Evolutionary conservation across 2,888 invertebrate species (phyloP).

Genomic region (Ditula angustiorana): DNA sequence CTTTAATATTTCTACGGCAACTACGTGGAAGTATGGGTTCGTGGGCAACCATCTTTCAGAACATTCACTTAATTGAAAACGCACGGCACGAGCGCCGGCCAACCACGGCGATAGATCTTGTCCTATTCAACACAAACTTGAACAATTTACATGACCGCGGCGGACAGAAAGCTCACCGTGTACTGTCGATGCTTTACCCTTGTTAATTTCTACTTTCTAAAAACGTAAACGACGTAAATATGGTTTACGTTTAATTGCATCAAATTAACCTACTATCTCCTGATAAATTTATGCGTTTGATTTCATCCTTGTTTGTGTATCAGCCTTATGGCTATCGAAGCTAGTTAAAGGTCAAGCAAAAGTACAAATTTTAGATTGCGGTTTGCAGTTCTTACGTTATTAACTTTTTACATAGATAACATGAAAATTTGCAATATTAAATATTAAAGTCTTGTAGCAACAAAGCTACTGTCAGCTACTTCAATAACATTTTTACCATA

Average conservation of each 20-base stretch:
- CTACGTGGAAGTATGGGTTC: too few species aligned
- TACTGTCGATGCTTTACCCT: slow-evolving; percentile 20
- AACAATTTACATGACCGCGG: slow-evolving; percentile 50
- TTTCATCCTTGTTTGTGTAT: slow-evolving; percentile 2
- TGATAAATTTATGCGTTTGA: slow-evolving; percentile 20
- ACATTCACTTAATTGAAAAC: slow-evolving; percentile 27
- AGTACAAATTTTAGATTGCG: too few species aligned
- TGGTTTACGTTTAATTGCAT: slow-evolving; percentile 34
- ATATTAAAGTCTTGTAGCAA: neutral
- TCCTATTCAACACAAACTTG: slow-evolving; percentile 42
- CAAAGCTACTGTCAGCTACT: neutral
- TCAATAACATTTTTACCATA: neutral
- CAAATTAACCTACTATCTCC: slow-evolving; percentile 29
- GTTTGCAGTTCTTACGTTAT: neutral
- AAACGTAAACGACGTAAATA: slow-evolving; percentile 31
- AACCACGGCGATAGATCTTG: slow-evolving; percentile 35
- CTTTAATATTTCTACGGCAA: too few species aligned
- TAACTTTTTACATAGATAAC: neutral
- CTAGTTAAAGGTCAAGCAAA: slow-evolving; percentile 4
- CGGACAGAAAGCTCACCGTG: slow-evolving; percentile 35
- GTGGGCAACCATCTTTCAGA: slow-evolving; percentile 10
- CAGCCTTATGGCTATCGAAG: slow-evolving; percentile 19
- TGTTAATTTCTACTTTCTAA: slow-evolving; percentile 34
- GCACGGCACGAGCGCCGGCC: slow-evolving; percentile 13
- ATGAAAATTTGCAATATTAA: neutral